Percentiles rank a stretch among this genome's conserved stretches.
phyloP scores from a whole-genome alignment of 2,888 invertebrate genomes.

The Drosophila formosana region DNA sequence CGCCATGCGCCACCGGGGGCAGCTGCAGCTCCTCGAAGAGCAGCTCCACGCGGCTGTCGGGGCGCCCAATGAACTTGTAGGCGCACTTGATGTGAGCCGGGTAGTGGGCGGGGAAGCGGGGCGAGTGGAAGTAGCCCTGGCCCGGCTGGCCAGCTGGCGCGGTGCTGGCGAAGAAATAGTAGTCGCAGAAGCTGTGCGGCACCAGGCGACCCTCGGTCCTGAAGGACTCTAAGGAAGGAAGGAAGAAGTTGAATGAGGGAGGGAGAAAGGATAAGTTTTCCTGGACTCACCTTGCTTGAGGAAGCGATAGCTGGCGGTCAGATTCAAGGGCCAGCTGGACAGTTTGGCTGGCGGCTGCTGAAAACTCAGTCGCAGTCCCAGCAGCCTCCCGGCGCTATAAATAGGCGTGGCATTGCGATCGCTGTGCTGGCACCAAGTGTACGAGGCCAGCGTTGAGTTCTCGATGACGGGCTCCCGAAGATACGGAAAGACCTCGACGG shows the following conservation, averaged over 20 bases:
- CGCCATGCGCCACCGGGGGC: slow-evolving; percentile 67
- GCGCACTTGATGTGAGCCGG: slow-evolving; percentile 96
- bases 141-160: slow-evolving; percentile 54
- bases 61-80: slow-evolving; percentile 94
- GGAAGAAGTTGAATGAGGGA: neutral
- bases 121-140: slow-evolving; percentile 93
- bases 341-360: slow-evolving; percentile 55
- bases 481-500: slow-evolving; percentile 85
- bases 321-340: slow-evolving; percentile 65
- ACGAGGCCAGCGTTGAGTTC: slow-evolving; percentile 82
- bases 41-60: slow-evolving; percentile 88
- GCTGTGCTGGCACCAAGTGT: slow-evolving; percentile 83
- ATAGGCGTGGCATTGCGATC: slow-evolving; percentile 75
- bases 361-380: slow-evolving; percentile 81
- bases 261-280: neutral
- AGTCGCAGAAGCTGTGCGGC: slow-evolving; percentile 93
- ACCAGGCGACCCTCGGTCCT: slow-evolving; percentile 92
- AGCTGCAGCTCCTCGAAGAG: slow-evolving; percentile 89
- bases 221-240: slow-evolving; percentile 88
- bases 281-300: slow-evolving; percentile 77
- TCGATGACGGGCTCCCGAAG: slow-evolving; percentile 84
- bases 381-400: slow-evolving; percentile 79
- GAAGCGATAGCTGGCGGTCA: slow-evolving; percentile 82
- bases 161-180: slow-evolving; percentile 91
- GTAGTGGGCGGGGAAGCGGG: slow-evolving; percentile 97